Conservation (phyloP, 2,888 invertebrate species). For the Antitype chi region DNA sequence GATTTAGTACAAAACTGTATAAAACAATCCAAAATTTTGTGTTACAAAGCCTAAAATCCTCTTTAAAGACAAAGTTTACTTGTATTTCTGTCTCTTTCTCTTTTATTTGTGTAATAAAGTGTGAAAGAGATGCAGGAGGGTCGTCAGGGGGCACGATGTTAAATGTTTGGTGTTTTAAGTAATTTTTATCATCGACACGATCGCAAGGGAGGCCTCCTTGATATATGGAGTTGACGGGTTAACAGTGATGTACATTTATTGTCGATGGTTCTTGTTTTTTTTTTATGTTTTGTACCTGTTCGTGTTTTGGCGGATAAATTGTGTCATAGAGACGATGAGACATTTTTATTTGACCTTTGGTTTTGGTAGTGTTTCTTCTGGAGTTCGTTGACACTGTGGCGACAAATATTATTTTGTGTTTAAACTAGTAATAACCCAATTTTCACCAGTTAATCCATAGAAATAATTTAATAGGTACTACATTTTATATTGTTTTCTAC, state of each 20-base stretch:
- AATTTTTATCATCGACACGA: conserved; percentile 90
- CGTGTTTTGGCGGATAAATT: conserved; percentile 47
- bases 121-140: conserved; percentile 76
- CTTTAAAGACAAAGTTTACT: conserved; percentile 63
- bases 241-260: conserved; percentile 78
- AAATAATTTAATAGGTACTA: not conserved
- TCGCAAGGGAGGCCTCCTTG: conserved; percentile 86
- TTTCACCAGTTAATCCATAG: not conserved
- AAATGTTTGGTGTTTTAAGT: conserved; percentile 90
- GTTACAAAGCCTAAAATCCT: conserved; percentile 72
- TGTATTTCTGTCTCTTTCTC: conserved; percentile 68
- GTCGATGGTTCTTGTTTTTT: conserved; percentile 70
- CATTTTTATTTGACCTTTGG: not conserved
- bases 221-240: conserved; percentile 86
- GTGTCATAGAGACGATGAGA: conserved; percentile 42
- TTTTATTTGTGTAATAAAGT: conserved; percentile 53
- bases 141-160: conserved; percentile 83
- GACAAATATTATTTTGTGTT: not conserved
- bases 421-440: not conserved
- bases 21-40: conserved; percentile 71
- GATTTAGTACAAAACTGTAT: conserved; percentile 77
- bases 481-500: not conserved
- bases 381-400: conserved; percentile 28
- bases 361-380: not conserved
- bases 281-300: conserved; percentile 28